Conservation (phyloP, 1,140 invertebrate species). For the Phenacoccus solenopsis region DNA sequence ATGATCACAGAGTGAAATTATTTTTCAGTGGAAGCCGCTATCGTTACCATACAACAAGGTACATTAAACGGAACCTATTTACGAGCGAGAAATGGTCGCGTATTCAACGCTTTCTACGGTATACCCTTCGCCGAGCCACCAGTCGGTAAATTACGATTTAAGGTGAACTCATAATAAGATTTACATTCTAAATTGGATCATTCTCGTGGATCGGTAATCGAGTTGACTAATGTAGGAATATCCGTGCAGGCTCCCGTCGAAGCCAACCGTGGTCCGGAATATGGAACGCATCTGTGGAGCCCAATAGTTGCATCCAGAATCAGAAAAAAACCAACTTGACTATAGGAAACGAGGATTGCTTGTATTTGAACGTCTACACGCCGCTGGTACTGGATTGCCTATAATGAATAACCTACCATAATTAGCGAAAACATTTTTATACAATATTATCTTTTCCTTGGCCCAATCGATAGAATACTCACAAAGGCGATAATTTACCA, state of each 20-base stretch:
- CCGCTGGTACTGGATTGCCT: not conserved
- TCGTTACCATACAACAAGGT: constrained; percentile 19
- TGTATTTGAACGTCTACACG: constrained; percentile 23
- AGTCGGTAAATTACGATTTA: constrained; percentile 34
- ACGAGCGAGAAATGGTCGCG: constrained; percentile 19
- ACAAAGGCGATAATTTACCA: constrained; percentile 22
- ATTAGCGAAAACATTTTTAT: too few relatives aligned
- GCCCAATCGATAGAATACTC: not conserved
- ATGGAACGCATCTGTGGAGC: not conserved
- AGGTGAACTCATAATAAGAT: constrained; percentile 25
- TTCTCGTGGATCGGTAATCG: too few relatives aligned
- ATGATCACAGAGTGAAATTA: too few relatives aligned
- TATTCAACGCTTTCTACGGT: constrained; percentile 34
- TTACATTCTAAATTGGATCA: too few relatives aligned
- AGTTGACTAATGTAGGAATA: not conserved
- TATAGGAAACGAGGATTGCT: constrained; percentile 22
- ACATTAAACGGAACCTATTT: constrained; percentile 17
- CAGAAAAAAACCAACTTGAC: not conserved
- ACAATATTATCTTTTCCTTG: too few relatives aligned
- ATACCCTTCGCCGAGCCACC: constrained; percentile 38
- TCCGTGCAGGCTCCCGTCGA: not conserved
- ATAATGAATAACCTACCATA: too few relatives aligned
- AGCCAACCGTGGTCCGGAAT: not conserved
- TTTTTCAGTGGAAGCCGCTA: not conserved
- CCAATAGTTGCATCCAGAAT: not conserved